A percentile compares a stretch with the other conserved stretches of the same genome.
phyloP scores from a whole-genome alignment of 2,113 vertebrate genomes.

The Australoheros scitulus region DNA sequence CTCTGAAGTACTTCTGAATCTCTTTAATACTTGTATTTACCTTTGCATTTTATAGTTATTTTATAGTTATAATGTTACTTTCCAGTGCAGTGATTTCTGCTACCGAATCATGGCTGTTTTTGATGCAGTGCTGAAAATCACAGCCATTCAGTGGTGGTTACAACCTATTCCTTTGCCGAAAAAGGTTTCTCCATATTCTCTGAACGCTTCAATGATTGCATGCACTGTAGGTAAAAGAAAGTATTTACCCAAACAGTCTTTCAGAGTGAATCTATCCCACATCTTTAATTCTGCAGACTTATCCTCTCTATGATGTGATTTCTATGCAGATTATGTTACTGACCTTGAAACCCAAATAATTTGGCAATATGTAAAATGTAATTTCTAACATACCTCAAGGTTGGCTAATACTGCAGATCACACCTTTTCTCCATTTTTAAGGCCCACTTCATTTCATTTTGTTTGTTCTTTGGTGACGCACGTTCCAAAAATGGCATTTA shows the following conservation, averaged over 20 bases:
- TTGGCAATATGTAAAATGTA: background rate
- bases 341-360: background rate
- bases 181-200: background rate
- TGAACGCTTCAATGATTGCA: background rate
- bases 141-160: background rate
- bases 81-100: rapidly evolving
- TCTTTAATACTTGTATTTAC: background rate
- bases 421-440: background rate
- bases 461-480: background rate
- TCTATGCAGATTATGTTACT: no score
- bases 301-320: no score
- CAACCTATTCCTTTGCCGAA: background rate
- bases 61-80: background rate
- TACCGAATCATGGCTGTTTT: no score
- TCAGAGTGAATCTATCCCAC: rapidly evolving
- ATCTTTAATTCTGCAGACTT: no score
- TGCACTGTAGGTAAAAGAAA: background rate
- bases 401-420: background rate
- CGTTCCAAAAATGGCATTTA: background rate
- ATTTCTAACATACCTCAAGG: background rate
- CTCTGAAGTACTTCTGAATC: background rate
- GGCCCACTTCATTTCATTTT: background rate
- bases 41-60: background rate
- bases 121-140: no score
- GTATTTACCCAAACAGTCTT: background rate